These are phyloP conservation scores for Tipula confusa DNA, from an alignment of 2,888 invertebrate genomes.

Conservation along the genomic window DNA sequence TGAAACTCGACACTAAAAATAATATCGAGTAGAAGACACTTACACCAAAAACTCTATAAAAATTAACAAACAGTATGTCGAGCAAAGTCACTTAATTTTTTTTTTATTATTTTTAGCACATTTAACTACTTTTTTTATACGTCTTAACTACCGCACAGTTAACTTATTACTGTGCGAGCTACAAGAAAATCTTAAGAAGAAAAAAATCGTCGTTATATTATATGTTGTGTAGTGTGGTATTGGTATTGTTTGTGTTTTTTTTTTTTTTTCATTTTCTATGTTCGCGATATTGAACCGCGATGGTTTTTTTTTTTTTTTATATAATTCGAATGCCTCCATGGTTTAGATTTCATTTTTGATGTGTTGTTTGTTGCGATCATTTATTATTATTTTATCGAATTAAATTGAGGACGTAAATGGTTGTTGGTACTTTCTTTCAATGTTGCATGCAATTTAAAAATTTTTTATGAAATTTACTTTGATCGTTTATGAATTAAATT, in stretches of 20 bases:
- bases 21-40: not conserved
- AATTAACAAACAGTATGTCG: not conserved
- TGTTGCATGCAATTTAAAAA: too few species aligned
- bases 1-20: not conserved
- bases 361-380: not conserved
- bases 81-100: not conserved
- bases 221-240: not conserved
- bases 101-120: not conserved
- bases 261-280: too few species aligned
- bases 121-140: not conserved
- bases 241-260: not conserved
- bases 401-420: conserved; percentile 8
- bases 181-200: not conserved
- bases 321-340: not conserved
- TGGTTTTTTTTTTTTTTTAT: not conserved
- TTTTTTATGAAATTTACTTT: not conserved
- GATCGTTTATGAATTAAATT: not conserved
- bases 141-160: conserved; percentile 25
- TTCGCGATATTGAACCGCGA: not conserved
- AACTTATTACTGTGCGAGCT: conserved; percentile 8
- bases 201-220: not conserved
- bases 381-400: not conserved
- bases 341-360: conserved; percentile 1
- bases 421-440: not conserved
- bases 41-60: conserved; percentile 20